A percentile compares a stretch with the other conserved stretches of the same genome.
phyloP scores from a whole-genome alignment of 2,888 invertebrate species.

The Heterodera filipjevi region DNA sequence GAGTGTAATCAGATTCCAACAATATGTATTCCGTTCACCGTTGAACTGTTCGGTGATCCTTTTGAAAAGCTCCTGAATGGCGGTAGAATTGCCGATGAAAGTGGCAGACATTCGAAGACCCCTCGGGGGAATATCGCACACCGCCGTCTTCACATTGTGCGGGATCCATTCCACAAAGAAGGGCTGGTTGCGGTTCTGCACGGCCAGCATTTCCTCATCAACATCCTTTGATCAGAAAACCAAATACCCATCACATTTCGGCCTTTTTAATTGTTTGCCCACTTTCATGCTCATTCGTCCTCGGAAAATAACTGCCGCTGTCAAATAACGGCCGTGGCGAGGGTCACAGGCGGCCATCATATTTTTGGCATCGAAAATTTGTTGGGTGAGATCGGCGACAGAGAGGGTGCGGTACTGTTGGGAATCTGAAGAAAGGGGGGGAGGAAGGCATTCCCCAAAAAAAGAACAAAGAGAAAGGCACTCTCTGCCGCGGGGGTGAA shows the following conservation, averaged over 20 bases:
- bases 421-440: background rate
- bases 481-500: background rate
- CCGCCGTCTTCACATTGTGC: conserved; percentile 60
- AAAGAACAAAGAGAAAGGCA: too few relatives aligned
- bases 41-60: conserved; percentile 81
- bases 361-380: conserved; percentile 72
- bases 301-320: conserved; percentile 72
- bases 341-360: conserved; percentile 69
- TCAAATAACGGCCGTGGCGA: conserved; percentile 70
- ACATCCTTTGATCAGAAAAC: conserved; percentile 68
- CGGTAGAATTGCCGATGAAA: conserved; percentile 86
- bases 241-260: too few relatives aligned
- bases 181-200: conserved; percentile 88
- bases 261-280: background rate
- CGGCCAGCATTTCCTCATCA: conserved; percentile 87
- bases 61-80: conserved; percentile 87
- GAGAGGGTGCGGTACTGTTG: conserved; percentile 69
- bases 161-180: conserved; percentile 81
- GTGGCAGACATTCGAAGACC: conserved; percentile 89
- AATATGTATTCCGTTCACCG: conserved; percentile 1
- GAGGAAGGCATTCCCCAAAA: too few relatives aligned
- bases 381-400: conserved; percentile 77
- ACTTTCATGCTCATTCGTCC: conserved; percentile 72
- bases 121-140: conserved; percentile 79
- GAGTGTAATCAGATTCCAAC: too few relatives aligned